These are phyloP conservation scores for Scaptomyza caliginosa DNA, from an alignment of 2,888 invertebrate species.

Conservation along the genomic window DNA sequence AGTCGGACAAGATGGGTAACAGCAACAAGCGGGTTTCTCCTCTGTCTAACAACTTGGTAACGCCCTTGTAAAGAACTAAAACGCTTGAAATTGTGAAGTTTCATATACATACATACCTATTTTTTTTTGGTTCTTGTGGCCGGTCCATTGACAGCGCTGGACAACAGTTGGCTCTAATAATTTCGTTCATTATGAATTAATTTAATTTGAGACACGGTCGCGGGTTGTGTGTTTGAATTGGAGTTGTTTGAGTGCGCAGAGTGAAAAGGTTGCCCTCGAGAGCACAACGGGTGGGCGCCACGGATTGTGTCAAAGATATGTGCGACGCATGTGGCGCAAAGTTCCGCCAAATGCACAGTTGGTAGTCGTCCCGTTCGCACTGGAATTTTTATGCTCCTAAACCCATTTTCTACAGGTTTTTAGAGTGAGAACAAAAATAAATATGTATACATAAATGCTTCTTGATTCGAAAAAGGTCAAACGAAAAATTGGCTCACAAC, in stretches of 20 bases:
- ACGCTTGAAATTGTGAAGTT: constrained; percentile 16
- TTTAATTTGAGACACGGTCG: constrained; percentile 64
- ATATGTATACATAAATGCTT: constrained; percentile 19
- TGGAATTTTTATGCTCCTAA: constrained; percentile 58
- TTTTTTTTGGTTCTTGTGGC: constrained; percentile 2
- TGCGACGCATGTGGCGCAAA: constrained; percentile 77
- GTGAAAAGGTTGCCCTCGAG: constrained; percentile 76
- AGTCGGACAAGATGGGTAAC: constrained; percentile 19
- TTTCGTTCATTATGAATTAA: constrained; percentile 77
- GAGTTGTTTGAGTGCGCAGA: constrained; percentile 12
- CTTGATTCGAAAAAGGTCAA: constrained; percentile 65
- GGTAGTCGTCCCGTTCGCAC: constrained; percentile 53
- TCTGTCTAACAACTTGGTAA: constrained; percentile 63
- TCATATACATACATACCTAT: neutral
- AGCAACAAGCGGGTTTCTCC: constrained; percentile 40
- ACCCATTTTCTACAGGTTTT: constrained; percentile 65
- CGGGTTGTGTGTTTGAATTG: constrained; percentile 23
- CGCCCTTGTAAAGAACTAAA: constrained; percentile 63
- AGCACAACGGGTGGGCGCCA: constrained; percentile 74
- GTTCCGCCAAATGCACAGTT: constrained; percentile 79
- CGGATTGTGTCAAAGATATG: constrained; percentile 78
- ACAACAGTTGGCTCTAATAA: constrained; percentile 66
- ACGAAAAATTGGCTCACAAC: constrained; percentile 68
- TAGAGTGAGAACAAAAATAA: constrained; percentile 15
- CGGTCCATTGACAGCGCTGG: constrained; percentile 43